Evolutionary conservation across 2,113 vertebrate species (phyloP).

Genomic region (Dicrurus megarhynchus): DNA sequence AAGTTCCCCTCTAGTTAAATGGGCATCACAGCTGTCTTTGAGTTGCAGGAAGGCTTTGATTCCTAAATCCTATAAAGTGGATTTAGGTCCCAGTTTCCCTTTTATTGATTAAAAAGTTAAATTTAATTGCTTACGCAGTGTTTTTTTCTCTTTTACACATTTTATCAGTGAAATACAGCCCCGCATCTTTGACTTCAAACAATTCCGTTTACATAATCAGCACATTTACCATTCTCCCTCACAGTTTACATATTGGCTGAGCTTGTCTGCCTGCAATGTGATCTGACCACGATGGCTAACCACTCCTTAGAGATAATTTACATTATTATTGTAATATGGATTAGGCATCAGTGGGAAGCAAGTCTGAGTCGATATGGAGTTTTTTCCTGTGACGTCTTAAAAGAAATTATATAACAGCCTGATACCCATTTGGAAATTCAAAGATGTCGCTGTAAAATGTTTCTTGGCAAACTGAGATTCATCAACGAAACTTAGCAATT

Average conservation of each 20-base stretch:
- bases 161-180: slow-evolving; percentile 62
- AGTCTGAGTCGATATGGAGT: not conserved
- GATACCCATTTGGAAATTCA: not conserved
- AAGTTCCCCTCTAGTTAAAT: not conserved
- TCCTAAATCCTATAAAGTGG: slow-evolving; percentile 52
- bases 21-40: slow-evolving; percentile 15
- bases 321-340: slow-evolving; percentile 53
- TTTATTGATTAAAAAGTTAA: slow-evolving; percentile 61
- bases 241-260: not conserved
- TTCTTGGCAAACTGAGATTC: not conserved
- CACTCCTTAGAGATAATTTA: slow-evolving; percentile 35
- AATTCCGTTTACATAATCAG: slow-evolving; percentile 53
- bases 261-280: slow-evolving; percentile 1
- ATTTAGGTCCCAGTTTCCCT: slow-evolving; percentile 50
- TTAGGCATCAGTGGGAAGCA: not conserved
- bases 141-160: slow-evolving; percentile 6
- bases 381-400: slow-evolving; percentile 9
- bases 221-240: slow-evolving; percentile 18
- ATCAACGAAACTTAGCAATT: not conserved
- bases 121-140: slow-evolving; percentile 46
- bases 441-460: not conserved
- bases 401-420: slow-evolving; percentile 17
- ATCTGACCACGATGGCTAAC: not conserved
- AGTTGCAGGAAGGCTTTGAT: slow-evolving; percentile 46
- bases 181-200: slow-evolving; percentile 48